These are phyloP conservation scores for Spinus pinus DNA, from an alignment of 2,797 vertebrate species.

Conservation along the genomic window DNA sequence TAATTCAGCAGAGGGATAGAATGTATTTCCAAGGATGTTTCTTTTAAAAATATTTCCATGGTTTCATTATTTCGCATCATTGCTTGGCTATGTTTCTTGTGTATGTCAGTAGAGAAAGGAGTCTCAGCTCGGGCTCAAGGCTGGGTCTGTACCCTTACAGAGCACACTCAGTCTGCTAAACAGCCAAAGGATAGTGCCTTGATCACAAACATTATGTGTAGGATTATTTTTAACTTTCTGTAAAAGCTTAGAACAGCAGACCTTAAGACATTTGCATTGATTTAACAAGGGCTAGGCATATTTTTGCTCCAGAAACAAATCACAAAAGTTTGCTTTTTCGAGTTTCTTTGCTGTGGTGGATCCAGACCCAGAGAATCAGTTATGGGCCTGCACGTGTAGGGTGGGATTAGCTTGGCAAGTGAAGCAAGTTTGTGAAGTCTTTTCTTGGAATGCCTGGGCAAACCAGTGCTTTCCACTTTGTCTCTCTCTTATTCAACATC, in stretches of 20 bases:
- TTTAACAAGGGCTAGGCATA: not conserved
- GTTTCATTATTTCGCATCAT: not conserved
- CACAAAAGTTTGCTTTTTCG: not conserved
- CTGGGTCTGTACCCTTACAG: not conserved
- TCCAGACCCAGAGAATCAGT: not conserved
- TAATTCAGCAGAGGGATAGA: not conserved
- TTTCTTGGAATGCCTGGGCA: not conserved
- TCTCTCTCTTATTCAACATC: not conserved
- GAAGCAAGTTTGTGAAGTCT: not conserved
- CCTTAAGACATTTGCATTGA: not conserved
- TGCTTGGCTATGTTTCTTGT: not conserved
- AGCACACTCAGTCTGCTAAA: not conserved
- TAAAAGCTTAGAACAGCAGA: not conserved
- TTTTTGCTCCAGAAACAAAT: not conserved
- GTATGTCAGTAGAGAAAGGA: not conserved
- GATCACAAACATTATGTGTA: not conserved
- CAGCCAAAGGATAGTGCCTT: not conserved
- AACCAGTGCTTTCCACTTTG: not conserved
- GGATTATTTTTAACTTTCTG: not conserved
- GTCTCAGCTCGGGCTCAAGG: not conserved
- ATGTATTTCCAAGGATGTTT: not conserved
- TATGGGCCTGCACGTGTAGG: rapidly evolving
- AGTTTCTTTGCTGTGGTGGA: not conserved
- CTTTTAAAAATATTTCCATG: not conserved
- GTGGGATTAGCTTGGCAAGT: not conserved